These are phyloP conservation scores for Probosciger aterrimus DNA, from an alignment of 2,113 vertebrate genomes.

Conservation along the genomic window DNA sequence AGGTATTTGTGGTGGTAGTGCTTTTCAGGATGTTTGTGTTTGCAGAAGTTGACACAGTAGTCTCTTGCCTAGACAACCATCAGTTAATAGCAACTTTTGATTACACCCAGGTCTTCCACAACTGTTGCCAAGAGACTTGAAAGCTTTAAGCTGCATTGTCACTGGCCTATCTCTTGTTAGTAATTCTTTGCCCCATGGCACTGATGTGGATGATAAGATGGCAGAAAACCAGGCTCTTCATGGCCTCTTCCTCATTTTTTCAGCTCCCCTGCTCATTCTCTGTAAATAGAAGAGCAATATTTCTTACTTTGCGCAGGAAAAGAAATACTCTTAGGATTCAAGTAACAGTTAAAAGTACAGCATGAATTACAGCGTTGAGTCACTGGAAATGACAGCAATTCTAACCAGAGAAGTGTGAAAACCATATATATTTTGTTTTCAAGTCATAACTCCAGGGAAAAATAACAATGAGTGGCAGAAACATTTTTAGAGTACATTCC, in stretches of 20 bases:
- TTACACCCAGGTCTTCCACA: not conserved
- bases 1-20: not conserved
- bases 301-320: conserved; percentile 19
- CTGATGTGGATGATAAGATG: not conserved
- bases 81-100: not conserved
- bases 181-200: not conserved
- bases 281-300: not conserved
- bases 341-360: conserved; percentile 38
- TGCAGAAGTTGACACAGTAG: not conserved
- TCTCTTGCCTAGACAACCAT: not conserved
- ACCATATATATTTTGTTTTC: conserved; percentile 20
- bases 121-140: not conserved
- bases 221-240: not conserved
- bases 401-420: conserved; percentile 44
- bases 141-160: not conserved
- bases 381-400: conserved; percentile 34
- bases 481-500: not conserved
- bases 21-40: not conserved
- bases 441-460: not conserved
- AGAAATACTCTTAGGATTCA: conserved; percentile 5
- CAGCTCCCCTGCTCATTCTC: not conserved
- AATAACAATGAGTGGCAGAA: not conserved
- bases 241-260: not conserved
- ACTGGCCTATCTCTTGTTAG: not conserved
- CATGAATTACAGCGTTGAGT: conserved; percentile 32